Percentiles rank a stretch among this genome's conserved stretches.
Evolutionary conservation across 2,113 vertebrate species (phyloP).

Genomic region (Herpetotheres cachinnans): DNA sequence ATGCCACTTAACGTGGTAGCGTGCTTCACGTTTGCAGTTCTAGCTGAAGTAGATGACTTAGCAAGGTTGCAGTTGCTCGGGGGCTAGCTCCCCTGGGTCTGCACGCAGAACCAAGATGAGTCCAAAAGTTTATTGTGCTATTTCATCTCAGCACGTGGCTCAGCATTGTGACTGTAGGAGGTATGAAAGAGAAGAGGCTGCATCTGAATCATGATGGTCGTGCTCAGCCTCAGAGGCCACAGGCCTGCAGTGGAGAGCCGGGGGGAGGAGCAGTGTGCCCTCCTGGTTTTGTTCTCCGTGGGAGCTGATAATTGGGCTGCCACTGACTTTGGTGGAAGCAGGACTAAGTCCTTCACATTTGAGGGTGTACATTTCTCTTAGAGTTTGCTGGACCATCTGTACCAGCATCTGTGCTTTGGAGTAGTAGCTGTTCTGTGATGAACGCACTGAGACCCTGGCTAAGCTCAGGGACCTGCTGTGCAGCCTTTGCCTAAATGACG

Average conservation of each 20-base stretch:
- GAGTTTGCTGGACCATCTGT: not conserved
- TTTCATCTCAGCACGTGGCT: not conserved
- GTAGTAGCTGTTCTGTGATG: not conserved
- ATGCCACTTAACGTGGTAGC: not conserved
- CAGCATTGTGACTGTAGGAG: not conserved
- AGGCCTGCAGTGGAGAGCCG: not conserved
- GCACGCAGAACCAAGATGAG: not conserved
- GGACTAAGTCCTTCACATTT: not conserved
- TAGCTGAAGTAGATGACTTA: not conserved
- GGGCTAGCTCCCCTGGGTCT: not conserved
- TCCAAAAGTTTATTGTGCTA: not conserved
- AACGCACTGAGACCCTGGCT: fast-evolving
- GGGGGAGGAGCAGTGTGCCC: not conserved
- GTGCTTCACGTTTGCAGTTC: not conserved
- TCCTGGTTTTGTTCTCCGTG: not conserved
- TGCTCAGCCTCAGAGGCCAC: not conserved
- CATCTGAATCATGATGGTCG: fast-evolving
- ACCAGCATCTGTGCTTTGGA: not conserved
- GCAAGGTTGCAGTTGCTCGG: not conserved
- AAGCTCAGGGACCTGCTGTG: not conserved
- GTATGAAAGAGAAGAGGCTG: not conserved
- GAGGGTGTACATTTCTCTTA: not conserved
- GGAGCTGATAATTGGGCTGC: not conserved
- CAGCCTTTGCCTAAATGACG: not conserved
- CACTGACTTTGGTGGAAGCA: not conserved